Percentiles rank a stretch among this genome's conserved stretches.
These are phyloP conservation scores for Chloroceryle inda DNA, from an alignment of 2,797 vertebrate genomes.

Conservation along the genomic window DNA sequence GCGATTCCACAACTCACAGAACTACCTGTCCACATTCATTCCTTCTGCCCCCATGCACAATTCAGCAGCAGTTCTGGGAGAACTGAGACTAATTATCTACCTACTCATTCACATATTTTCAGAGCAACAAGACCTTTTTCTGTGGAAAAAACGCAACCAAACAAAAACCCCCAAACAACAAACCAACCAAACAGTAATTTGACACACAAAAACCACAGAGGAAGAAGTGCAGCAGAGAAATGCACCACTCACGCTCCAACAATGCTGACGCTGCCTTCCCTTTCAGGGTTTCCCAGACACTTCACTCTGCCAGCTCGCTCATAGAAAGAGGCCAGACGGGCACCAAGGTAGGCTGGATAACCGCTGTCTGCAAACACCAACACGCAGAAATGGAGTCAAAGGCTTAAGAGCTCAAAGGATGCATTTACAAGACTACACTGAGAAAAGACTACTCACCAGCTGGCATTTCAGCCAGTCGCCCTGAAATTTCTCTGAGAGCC, in stretches of 20 bases:
- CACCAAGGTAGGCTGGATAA: conserved; percentile 93
- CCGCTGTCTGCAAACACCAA: conserved; percentile 84
- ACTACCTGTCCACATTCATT: neutral
- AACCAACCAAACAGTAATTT: neutral
- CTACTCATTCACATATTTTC: neutral
- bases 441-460: conserved; percentile 86
- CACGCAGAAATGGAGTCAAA: neutral
- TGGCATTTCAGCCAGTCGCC: conserved; percentile 97
- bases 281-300: conserved; percentile 95
- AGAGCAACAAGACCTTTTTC: neutral
- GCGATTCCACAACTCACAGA: neutral
- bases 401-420: neutral
- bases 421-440: neutral
- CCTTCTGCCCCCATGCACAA: neutral
- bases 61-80: neutral
- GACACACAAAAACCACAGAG: neutral
- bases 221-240: neutral
- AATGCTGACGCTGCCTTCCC: conserved; percentile 97
- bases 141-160: neutral
- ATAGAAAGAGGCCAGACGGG: conserved; percentile 95
- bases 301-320: conserved; percentile 96
- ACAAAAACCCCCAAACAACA: neutral
- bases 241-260: conserved; percentile 92
- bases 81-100: neutral
- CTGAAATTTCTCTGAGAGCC: conserved; percentile 97